These are phyloP conservation scores for Camelus bactrianus DNA, from an alignment of 2,113 vertebrate genomes.

Conservation along the genomic window DNA sequence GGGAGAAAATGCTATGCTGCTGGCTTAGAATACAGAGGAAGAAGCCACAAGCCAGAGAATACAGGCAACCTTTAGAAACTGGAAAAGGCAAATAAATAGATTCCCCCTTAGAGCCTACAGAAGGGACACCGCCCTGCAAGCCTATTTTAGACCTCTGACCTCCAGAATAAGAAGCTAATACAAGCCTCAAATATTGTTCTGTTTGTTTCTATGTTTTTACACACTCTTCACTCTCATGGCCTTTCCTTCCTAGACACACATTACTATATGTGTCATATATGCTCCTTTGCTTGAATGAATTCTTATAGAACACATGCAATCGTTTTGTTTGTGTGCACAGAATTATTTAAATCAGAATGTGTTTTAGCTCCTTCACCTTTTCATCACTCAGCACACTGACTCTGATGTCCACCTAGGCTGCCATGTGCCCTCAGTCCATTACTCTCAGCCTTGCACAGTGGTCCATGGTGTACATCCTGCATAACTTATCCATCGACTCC, in stretches of 20 bases:
- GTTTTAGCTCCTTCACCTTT: not conserved
- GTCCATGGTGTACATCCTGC: not conserved
- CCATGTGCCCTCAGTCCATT: not conserved
- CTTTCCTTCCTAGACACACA: not conserved
- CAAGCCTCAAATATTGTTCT: not conserved
- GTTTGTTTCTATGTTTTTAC: not conserved
- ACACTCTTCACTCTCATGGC: not conserved
- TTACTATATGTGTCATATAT: not conserved
- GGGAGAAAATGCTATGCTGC: not conserved
- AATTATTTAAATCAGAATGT: not conserved
- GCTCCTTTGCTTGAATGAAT: not conserved
- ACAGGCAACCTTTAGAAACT: not conserved
- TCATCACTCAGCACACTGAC: not conserved
- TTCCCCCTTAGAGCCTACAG: not conserved
- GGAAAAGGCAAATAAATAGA: not conserved
- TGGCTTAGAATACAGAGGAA: not conserved
- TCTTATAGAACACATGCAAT: not conserved
- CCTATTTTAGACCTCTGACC: not conserved
- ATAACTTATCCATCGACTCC: not conserved
- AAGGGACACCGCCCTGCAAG: not conserved
- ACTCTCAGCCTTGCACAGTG: not conserved
- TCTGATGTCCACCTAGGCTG: not conserved
- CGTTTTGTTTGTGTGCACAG: not conserved
- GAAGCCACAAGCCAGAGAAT: not conserved
- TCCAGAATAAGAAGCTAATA: not conserved